These are phyloP conservation scores for Stegastes partitus DNA, from an alignment of 2,113 vertebrate species.

Conservation along the genomic window DNA sequence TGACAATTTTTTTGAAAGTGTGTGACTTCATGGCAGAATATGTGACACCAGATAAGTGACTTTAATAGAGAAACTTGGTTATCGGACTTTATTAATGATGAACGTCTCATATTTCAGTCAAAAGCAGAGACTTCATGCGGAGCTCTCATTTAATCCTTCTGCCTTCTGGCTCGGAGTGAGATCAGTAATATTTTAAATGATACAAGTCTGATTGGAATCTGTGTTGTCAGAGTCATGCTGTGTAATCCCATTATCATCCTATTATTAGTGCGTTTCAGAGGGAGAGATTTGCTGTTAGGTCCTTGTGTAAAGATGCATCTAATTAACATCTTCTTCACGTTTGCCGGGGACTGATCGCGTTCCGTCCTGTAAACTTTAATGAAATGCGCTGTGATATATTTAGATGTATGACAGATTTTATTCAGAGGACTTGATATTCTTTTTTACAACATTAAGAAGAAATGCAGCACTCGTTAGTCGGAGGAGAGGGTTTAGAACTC, in stretches of 20 bases:
- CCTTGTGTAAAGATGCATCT: conserved; percentile 64
- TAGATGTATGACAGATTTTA: conserved; percentile 20
- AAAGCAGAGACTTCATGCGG: conserved; percentile 38
- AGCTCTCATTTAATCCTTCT: conserved; percentile 34
- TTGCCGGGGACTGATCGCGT: conserved; percentile 49
- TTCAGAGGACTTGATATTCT: conserved; percentile 9
- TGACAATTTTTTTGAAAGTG: conserved; percentile 42
- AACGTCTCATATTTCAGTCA: conserved; percentile 46
- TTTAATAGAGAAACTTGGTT: conserved; percentile 34
- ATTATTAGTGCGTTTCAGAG: conserved; percentile 70
- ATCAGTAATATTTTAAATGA: conserved; percentile 64
- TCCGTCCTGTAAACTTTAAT: conserved; percentile 43
- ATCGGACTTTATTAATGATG: conserved; percentile 49
- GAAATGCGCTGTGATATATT: conserved; percentile 33
- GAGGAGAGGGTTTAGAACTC: too few relatives aligned
- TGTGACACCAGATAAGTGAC: conserved; percentile 41
- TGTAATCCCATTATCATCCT: conserved; percentile 81
- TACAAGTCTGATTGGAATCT: conserved; percentile 69
- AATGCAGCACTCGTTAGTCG: conserved; percentile 1
- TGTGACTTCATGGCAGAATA: conserved; percentile 35
- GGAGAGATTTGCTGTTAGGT: conserved; percentile 70
- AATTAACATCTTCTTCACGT: conserved; percentile 64
- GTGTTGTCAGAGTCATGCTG: conserved; percentile 57
- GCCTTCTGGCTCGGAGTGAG: conserved; percentile 52
- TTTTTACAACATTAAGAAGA: not conserved